These are phyloP conservation scores for Simalia tracyae DNA, from an alignment of 2,797 vertebrate genomes.

Conservation along the genomic window DNA sequence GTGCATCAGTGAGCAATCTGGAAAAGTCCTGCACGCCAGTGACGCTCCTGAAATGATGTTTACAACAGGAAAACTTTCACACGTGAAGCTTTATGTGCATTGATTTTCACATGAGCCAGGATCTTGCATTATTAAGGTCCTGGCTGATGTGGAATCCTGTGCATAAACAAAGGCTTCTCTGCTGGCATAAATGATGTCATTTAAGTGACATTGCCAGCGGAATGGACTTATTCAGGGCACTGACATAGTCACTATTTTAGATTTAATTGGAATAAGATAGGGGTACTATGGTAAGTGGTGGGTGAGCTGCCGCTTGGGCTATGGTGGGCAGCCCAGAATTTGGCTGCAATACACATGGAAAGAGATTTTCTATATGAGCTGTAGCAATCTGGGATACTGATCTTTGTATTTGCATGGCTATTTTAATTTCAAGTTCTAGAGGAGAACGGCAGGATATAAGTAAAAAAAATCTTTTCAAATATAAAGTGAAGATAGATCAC, in stretches of 20 bases:
- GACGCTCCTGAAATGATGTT: neutral
- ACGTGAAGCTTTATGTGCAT: neutral
- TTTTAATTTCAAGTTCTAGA: neutral
- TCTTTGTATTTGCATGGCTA: neutral
- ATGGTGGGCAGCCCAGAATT: neutral
- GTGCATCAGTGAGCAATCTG: neutral
- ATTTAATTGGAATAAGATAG: neutral
- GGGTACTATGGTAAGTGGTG: neutral
- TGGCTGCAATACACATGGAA: neutral
- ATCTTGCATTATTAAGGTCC: neutral
- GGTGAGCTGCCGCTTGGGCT: neutral
- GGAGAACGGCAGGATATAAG: neutral
- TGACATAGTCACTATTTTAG: neutral
- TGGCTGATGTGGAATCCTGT: neutral
- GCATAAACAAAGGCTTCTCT: neutral
- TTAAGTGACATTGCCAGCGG: neutral
- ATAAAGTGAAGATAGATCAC: neutral
- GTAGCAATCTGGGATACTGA: neutral
- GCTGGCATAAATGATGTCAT: neutral
- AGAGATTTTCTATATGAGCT: neutral
- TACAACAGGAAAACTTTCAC: neutral
- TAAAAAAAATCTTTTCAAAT: neutral
- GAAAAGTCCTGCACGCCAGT: neutral
- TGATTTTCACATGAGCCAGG: neutral
- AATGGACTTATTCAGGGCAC: neutral